phyloP scores from a whole-genome alignment of 2,113 vertebrate species.

The Stegastes partitus region DNA sequence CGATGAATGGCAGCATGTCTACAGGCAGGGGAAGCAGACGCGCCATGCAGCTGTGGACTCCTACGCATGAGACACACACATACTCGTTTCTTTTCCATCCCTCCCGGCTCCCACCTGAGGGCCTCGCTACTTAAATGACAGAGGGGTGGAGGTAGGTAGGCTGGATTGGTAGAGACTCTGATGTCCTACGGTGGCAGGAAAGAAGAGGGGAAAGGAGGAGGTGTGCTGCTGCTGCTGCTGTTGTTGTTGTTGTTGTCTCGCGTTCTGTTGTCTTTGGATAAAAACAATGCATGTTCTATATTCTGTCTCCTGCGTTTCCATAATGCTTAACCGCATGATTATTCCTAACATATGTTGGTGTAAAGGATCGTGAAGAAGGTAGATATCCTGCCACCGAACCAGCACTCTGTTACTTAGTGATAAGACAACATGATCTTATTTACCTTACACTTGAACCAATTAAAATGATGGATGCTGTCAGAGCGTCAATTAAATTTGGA shows the following conservation, averaged over 20 bases:
- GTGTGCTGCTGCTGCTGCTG: constrained; percentile 7
- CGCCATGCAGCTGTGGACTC: constrained; percentile 75
- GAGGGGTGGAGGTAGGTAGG: constrained; percentile 39
- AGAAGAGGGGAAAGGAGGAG: constrained; percentile 27
- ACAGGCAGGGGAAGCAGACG: constrained; percentile 75
- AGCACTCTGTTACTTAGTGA: constrained; percentile 29
- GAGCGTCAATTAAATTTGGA: constrained; percentile 37
- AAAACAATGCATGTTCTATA: background rate
- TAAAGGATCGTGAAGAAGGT: background rate
- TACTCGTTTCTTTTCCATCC: constrained; percentile 40
- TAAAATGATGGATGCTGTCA: constrained; percentile 61
- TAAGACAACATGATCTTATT: constrained; percentile 47
- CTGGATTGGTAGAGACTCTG: constrained; percentile 35
- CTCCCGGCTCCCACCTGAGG: constrained; percentile 63
- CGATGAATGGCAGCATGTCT: constrained; percentile 79
- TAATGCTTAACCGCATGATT: constrained; percentile 3
- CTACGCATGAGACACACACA: constrained; percentile 54
- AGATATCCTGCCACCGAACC: constrained; percentile 10
- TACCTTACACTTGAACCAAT: constrained; percentile 51
- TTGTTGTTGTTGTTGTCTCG: constrained; percentile 12
- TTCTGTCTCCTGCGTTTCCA: background rate
- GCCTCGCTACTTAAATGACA: constrained; percentile 52
- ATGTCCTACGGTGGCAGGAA: constrained; percentile 29
- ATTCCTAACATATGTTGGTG: constrained; percentile 19
- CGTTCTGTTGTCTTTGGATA: constrained; percentile 14